phyloP scores from a whole-genome alignment of 2,113 vertebrate genomes.

The Esox niger region DNA sequence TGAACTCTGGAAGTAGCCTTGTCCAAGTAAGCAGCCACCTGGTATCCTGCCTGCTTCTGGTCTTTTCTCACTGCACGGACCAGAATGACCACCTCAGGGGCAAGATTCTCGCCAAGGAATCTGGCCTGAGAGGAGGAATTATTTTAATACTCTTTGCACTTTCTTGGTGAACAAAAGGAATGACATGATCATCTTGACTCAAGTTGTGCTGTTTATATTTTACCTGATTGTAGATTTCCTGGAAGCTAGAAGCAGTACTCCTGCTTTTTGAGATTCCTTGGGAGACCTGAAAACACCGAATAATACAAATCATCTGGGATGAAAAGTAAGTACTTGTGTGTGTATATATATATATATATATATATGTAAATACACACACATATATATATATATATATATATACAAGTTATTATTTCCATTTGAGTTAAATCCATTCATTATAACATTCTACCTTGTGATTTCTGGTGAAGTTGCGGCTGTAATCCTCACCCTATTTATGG shows the following conservation, averaged over 20 bases:
- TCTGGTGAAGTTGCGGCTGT: conserved; percentile 36
- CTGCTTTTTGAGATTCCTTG: conserved; percentile 36
- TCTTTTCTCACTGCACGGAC: conserved; percentile 60
- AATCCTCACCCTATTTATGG: conserved; percentile 33
- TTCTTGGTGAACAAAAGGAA: neutral
- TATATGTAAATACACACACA: neutral
- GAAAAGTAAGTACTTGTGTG: neutral
- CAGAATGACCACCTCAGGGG: conserved; percentile 56
- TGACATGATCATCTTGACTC: neutral
- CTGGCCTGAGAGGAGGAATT: conserved; percentile 42
- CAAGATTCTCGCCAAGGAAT: conserved; percentile 56
- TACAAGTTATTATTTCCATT: too few species aligned
- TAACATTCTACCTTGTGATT: conserved; percentile 31
- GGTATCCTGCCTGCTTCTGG: conserved; percentile 64
- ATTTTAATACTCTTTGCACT: neutral
- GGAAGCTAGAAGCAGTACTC: conserved; percentile 57
- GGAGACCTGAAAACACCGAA: conserved; percentile 3
- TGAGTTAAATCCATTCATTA: too few species aligned
- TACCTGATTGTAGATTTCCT: conserved; percentile 54
- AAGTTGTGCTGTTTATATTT: conserved; percentile 8
- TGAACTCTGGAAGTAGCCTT: conserved; percentile 63
- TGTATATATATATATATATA: neutral
- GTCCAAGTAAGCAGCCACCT: conserved; percentile 68
- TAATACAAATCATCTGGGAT: neutral
- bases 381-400: neutral